phyloP scores from a whole-genome alignment of 2,888 invertebrate species.

The Acleris cristana region DNA sequence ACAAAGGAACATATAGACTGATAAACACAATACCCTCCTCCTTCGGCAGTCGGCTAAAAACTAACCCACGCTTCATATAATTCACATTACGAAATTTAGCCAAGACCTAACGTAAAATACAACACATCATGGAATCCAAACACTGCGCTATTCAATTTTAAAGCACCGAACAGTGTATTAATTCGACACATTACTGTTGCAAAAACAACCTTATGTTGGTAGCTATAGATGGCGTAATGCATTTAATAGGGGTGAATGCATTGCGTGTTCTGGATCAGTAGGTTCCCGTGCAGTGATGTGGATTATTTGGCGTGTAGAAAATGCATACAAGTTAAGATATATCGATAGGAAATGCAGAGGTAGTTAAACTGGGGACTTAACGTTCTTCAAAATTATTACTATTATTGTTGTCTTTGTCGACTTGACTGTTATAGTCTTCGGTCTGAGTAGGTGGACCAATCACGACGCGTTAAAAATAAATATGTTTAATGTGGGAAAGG shows the following conservation, averaged over 20 bases:
- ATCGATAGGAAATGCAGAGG: slow-evolving; percentile 3
- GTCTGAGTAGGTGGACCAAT: too few relatives aligned
- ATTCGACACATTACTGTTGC: not conserved
- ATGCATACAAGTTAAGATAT: slow-evolving; percentile 20
- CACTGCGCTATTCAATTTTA: slow-evolving; percentile 34
- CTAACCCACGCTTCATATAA: too few relatives aligned
- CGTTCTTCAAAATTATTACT: not conserved
- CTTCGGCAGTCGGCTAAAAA: too few relatives aligned
- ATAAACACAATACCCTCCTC: too few relatives aligned
- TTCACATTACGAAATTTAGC: not conserved
- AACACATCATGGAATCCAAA: slow-evolving; percentile 35
- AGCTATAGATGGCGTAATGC: slow-evolving; percentile 8
- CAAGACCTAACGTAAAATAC: slow-evolving; percentile 27
- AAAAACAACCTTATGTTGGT: slow-evolving; percentile 24
- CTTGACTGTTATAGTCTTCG: too few relatives aligned
- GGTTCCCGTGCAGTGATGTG: slow-evolving; percentile 37
- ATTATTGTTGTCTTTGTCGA: not conserved
- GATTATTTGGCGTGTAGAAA: slow-evolving; percentile 11
- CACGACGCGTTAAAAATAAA: too few relatives aligned
- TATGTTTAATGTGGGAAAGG: too few relatives aligned
- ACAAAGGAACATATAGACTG: too few relatives aligned
- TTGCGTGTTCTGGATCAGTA: slow-evolving; percentile 64
- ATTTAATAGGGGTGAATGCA: slow-evolving; percentile 41
- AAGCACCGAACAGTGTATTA: slow-evolving; percentile 19
- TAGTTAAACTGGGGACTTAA: not conserved